Base-by-base conservation (phyloP, 92 coral and sea anemone genomes). In the Palythoa grandiflora region DNA sequence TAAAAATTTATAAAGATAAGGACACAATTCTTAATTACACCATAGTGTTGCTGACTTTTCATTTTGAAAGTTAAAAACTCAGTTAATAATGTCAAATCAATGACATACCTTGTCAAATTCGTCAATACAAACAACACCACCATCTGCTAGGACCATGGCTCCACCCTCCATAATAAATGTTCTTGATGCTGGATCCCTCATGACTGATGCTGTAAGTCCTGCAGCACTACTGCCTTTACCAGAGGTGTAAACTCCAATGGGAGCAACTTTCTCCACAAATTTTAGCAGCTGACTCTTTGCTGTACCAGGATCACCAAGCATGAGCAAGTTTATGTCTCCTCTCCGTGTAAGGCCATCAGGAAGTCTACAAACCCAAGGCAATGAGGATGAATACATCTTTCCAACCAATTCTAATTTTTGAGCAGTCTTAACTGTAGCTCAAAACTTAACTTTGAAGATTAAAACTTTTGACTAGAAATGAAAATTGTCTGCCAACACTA, bases 201-300 rank as follows among this genome's bases (percentile, higher is more conserved):
- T 97, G 63, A 97, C 99, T 20, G 99, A 95, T 74, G 99, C 99
- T 0, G 99, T 97, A 84, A 97, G 86, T 6, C 99, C 99, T 50
- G 98, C 99, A 3, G 98, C 99, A 91, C 98, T 95, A 85, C 98
- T 95, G 20, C 99, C 99, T 87, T 96, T 95, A 17, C 99, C 99
- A 3, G 99, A 95, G 14, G 99, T 97, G 88, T 95, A 95, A 39
- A 97, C 98, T 21, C 98, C 99, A 38, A 95, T 93, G 1, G 99
- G 99, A 47, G 99, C 84, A 51, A 95, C 98, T 77, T 97, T 95
- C 91, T 95, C 98, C 37, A 97, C 99, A 94, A 95, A 97, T 92
- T 95, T 95, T 68, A 97, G 88, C 77, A 97, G 88, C 92, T 97
- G 99, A 91, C 98, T 95, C 92, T 97, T 97, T 9, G 99, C 99